These are phyloP conservation scores for Coturnix japonica DNA, from an alignment of 2,113 vertebrate genomes.

Conservation along the genomic window DNA sequence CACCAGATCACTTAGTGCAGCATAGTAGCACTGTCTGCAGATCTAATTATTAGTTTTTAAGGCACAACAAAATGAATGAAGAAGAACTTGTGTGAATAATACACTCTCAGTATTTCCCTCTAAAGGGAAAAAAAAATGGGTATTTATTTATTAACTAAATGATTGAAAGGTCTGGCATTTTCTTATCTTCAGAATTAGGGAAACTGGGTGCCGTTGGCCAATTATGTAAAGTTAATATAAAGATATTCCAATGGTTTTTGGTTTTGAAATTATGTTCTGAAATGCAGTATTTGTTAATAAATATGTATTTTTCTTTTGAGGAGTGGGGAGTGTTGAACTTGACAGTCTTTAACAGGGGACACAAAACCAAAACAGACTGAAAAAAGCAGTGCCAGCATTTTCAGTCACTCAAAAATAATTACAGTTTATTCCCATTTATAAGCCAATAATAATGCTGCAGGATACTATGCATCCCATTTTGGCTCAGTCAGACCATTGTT, in stretches of 20 bases:
- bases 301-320: not conserved
- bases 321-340: not conserved
- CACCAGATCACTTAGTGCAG: not conserved
- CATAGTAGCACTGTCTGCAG: not conserved
- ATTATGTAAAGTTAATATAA: not conserved
- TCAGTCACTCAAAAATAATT: not conserved
- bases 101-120: not conserved
- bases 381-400: not conserved
- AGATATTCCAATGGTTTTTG: not conserved
- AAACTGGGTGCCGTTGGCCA: not conserved
- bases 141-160: not conserved
- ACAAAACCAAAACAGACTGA: not conserved
- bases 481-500: too few species aligned
- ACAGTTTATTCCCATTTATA: not conserved
- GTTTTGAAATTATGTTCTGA: not conserved
- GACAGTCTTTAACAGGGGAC: not conserved
- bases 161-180: not conserved
- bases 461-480: too few species aligned
- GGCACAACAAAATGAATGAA: not conserved
- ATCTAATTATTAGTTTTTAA: not conserved
- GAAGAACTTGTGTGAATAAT: not conserved
- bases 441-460: not conserved
- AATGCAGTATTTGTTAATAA: not conserved
- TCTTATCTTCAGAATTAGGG: not conserved
- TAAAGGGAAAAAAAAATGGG: not conserved